Percentiles rank a stretch among this genome's conserved stretches.
These are phyloP conservation scores for Polymixis flavicincta DNA, from an alignment of 2,888 invertebrate species.

Conservation along the genomic window DNA sequence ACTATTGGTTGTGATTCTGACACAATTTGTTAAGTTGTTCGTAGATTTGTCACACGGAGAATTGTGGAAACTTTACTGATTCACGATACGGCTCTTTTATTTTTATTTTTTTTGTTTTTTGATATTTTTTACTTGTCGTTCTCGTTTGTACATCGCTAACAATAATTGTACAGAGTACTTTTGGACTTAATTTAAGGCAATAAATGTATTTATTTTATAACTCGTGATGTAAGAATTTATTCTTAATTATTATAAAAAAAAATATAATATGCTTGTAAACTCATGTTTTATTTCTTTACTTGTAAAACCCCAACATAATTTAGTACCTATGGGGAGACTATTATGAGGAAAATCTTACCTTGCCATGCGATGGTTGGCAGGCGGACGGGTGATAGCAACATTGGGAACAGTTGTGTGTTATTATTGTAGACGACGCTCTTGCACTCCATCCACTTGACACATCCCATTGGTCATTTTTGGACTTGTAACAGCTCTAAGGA, in stretches of 20 bases:
- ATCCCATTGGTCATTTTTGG: neutral
- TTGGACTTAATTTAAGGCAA: conserved; percentile 91
- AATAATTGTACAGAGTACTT: conserved; percentile 91
- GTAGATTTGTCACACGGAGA: conserved; percentile 85
- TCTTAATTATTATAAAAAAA: conserved; percentile 91
- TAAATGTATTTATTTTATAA: conserved; percentile 91
- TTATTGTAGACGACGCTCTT: too few species aligned
- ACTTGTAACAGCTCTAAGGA: neutral
- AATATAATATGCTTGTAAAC: conserved; percentile 90
- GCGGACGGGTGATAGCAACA: neutral
- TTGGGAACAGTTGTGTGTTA: neutral
- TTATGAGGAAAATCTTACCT: neutral
- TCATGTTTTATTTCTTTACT: conserved; percentile 81
- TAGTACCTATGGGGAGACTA: neutral
- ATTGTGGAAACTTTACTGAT: conserved; percentile 84
- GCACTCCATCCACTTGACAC: neutral
- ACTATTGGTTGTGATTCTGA: conserved; percentile 91
- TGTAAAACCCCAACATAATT: neutral
- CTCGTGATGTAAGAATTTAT: conserved; percentile 91
- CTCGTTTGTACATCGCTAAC: conserved; percentile 91
- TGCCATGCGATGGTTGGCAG: neutral
- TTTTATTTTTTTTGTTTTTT: conserved; percentile 82
- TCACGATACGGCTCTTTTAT: conserved; percentile 85
- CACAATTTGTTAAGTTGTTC: conserved; percentile 90
- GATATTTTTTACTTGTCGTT: conserved; percentile 88